phyloP scores from a whole-genome alignment of 2,888 invertebrate genomes.

The Serripes groenlandicus region DNA sequence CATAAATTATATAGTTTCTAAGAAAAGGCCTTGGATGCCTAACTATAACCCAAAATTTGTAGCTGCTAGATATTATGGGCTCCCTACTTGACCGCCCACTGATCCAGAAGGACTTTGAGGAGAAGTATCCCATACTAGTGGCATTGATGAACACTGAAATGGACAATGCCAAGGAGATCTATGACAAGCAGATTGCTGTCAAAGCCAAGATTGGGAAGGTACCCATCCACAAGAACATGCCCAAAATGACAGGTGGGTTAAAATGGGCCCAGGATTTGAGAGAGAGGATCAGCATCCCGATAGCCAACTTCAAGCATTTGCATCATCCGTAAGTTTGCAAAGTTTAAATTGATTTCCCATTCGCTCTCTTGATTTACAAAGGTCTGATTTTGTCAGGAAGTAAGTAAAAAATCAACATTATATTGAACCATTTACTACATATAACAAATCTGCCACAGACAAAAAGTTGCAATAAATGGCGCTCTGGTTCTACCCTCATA shows the following conservation, averaged over 20 bases:
- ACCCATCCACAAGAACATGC: conserved; percentile 92
- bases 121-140: conserved; percentile 93
- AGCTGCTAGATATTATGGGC: conserved; percentile 96
- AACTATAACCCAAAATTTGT: too few species aligned
- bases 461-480: too few species aligned
- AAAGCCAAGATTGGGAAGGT: conserved; percentile 64
- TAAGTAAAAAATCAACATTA: too few species aligned
- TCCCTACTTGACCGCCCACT: conserved; percentile 94
- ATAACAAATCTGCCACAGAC: too few species aligned
- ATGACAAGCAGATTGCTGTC: conserved; percentile 80
- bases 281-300: conserved; percentile 84
- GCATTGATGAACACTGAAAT: conserved; percentile 88
- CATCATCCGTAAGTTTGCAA: conserved; percentile 92
- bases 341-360: too few species aligned
- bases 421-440: too few species aligned
- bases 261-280: conserved; percentile 93
- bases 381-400: too few species aligned
- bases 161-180: conserved; percentile 82
- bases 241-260: conserved; percentile 94
- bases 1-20: too few species aligned
- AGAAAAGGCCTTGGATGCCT: too few species aligned
- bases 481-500: too few species aligned
- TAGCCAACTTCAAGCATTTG: conserved; percentile 92
- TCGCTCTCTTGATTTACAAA: too few species aligned
- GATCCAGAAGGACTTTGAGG: conserved; percentile 94